Conservation (phyloP, 2,797 vertebrate species). For the Acestrorhynchus altus region DNA sequence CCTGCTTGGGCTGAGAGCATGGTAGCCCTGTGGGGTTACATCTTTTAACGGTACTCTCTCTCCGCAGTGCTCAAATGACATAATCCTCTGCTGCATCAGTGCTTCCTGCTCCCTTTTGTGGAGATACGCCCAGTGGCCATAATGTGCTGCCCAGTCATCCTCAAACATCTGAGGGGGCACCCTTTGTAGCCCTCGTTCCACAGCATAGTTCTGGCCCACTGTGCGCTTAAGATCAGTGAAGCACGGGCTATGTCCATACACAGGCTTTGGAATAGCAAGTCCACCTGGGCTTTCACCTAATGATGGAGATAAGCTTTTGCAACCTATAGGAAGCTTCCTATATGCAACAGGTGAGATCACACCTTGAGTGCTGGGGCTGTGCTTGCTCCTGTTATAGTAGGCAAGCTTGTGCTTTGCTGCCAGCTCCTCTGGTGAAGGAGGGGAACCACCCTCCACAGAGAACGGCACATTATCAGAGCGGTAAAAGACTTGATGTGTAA, state of each 20-base stretch:
- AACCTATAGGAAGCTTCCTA: conserved; percentile 61
- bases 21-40: conserved; percentile 61
- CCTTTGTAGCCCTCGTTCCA: conserved; percentile 67
- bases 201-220: conserved; percentile 67
- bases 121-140: conserved; percentile 57
- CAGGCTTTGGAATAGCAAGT: conserved; percentile 83
- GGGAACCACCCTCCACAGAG: conserved; percentile 67
- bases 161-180: conserved; percentile 67
- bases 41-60: conserved; percentile 65
- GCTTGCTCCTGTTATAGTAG: conserved; percentile 65
- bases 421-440: conserved; percentile 62
- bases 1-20: conserved; percentile 56
- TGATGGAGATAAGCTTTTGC: conserved; percentile 54
- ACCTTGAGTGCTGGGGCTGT: conserved; percentile 56
- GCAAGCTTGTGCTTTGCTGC: conserved; percentile 70
- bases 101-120: conserved; percentile 68
- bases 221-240: conserved; percentile 76
- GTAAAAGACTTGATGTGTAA: conserved; percentile 71
- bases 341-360: conserved; percentile 55
- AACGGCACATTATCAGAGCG: conserved; percentile 68
- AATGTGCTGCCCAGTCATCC: conserved; percentile 69
- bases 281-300: conserved; percentile 65
- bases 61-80: conserved; percentile 64
- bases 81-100: conserved; percentile 66
- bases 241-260: conserved; percentile 83